Conservation (phyloP, 2,888 invertebrate species). For the Netelia virgata region DNA sequence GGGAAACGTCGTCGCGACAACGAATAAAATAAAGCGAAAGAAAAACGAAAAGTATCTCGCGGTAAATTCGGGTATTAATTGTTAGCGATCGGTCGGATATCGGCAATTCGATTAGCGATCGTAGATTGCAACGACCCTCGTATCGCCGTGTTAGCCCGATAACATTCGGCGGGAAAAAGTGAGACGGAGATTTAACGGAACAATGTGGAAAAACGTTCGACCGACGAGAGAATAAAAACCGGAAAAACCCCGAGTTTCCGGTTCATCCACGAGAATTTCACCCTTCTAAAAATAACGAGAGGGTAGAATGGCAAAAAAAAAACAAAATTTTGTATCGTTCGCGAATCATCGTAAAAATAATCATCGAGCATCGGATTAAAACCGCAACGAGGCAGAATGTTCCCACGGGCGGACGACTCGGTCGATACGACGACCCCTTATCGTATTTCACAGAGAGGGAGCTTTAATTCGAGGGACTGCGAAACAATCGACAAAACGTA, state of each 20-base stretch:
- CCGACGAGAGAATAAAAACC: slow-evolving; percentile 13
- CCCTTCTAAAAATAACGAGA: too few relatives aligned
- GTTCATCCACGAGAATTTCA: too few relatives aligned
- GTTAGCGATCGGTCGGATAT: slow-evolving; percentile 52
- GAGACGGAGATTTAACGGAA: slow-evolving; percentile 15
- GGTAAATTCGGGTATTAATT: slow-evolving; percentile 63
- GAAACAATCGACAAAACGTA: too few relatives aligned
- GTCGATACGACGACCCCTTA: too few relatives aligned
- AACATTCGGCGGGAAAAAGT: background rate
- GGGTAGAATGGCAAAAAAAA: too few relatives aligned
- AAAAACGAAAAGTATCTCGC: slow-evolving; percentile 29
- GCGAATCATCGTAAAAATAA: too few relatives aligned
- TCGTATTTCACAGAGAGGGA: too few relatives aligned
- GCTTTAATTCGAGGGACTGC: too few relatives aligned
- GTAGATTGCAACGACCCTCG: slow-evolving; percentile 40
- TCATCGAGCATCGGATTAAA: too few relatives aligned
- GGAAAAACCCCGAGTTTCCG: background rate
- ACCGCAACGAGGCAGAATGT: too few relatives aligned
- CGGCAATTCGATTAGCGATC: slow-evolving; percentile 63
- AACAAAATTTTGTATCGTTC: too few relatives aligned
- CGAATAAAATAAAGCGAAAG: slow-evolving; percentile 27
- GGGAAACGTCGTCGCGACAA: background rate
- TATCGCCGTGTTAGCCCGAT: slow-evolving; percentile 38
- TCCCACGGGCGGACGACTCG: too few relatives aligned
- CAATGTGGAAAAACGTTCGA: slow-evolving; percentile 17